Evolutionary conservation across 2,797 vertebrate genomes (phyloP), one percentile per base, ranked within the genome.

Genomic region (Streptopelia turtur): DNA sequence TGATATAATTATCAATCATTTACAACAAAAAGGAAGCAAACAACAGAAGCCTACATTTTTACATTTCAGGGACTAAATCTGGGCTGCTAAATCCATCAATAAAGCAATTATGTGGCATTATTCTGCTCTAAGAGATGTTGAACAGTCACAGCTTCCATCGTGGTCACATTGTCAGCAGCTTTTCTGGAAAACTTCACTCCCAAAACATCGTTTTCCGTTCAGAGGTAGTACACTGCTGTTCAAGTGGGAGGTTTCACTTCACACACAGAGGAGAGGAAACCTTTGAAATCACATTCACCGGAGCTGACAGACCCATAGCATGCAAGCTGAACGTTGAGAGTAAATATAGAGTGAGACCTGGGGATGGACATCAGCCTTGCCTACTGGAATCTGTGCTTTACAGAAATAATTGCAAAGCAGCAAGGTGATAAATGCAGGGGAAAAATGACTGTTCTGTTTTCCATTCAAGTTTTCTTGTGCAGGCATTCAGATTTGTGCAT

Each of bases 1-100:
- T 95, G 83, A 94, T 94, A 93, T 95, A 94, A 95, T 97, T 96
- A 94, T 95, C 83, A 82, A 78, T 96, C 70, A 84, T 91, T 93
- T 95, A 79, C 90, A 95, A 90, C 55, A 78, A 91, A 95, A 86
- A 94, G 66, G 76, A 95, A 93, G 53, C 64, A 86, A 87, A 86
- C 55, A 94, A 64, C 76, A 83, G 83, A 94, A 90, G 37, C 69
- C 33, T 86, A 59, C 33, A 49, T 89, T 83, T 92, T 83, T 77
- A 12, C 91, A 39, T 93, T 86, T 83, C 45, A 77, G 45, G 50
- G 49, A 3, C 52, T 83, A 57, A 83, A 90, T 74, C 65, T 33
- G 18, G 69, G 37, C 61, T 52, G 7, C 57, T 75, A 61, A 78
- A 71, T 94, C 41, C 33, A 87, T 66, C 56, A 61, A 47, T 82